phyloP scores from a whole-genome alignment of 2,113 vertebrate species.

The Phalacrocorax brasilianus region DNA sequence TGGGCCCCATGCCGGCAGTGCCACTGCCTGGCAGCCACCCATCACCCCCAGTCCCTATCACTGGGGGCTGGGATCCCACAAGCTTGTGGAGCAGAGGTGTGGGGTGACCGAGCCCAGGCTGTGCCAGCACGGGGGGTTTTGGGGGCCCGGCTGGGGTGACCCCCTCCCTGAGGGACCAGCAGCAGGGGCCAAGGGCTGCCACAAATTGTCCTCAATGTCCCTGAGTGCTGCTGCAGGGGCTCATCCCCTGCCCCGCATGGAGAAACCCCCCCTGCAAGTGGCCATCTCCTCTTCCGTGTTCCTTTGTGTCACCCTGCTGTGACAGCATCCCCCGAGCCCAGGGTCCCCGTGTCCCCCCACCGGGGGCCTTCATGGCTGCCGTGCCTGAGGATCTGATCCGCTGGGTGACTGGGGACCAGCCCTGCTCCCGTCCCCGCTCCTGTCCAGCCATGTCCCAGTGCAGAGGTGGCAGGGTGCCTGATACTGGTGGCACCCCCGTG shows the following conservation, averaged over 20 bases:
- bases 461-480: not conserved
- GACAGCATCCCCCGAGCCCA: not conserved
- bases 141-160: not conserved
- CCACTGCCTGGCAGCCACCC: too few relatives aligned
- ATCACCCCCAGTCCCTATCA: too few relatives aligned
- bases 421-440: not conserved
- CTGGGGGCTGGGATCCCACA: not conserved
- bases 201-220: not conserved
- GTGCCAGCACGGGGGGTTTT: too few relatives aligned
- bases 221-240: not conserved
- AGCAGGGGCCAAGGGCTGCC: not conserved
- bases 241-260: not conserved
- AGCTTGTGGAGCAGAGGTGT: not conserved
- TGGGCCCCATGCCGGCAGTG: too few relatives aligned
- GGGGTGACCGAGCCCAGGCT: not conserved
- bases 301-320: conserved; percentile 12
- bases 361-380: not conserved
- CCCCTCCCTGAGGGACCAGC: not conserved
- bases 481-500: not conserved
- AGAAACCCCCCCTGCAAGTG: not conserved
- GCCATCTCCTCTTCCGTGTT: not conserved
- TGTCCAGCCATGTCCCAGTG: not conserved
- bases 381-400: not conserved
- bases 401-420: not conserved
- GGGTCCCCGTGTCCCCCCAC: not conserved